Evolutionary conservation across 2,888 invertebrate species (phyloP).

Genomic region (Hanleya hanleyi): DNA sequence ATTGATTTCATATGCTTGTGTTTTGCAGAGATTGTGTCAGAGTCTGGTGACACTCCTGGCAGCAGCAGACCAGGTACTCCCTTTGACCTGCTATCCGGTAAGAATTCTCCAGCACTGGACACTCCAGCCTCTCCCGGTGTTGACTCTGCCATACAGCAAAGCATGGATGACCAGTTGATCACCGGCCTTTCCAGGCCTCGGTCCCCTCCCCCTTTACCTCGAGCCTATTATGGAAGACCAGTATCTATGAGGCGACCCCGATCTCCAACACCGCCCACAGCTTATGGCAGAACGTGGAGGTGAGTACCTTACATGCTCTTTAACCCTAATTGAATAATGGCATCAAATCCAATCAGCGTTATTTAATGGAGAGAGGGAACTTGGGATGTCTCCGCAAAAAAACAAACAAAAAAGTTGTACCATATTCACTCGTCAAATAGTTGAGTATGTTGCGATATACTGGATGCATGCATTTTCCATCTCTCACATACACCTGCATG

Average conservation of each 20-base stretch:
- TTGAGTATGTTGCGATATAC: no score
- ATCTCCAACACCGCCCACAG: neutral
- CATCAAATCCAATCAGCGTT: no score
- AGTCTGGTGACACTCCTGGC: neutral
- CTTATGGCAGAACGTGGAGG: neutral
- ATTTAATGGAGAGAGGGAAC: no score
- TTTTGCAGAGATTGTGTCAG: neutral
- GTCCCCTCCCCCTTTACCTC: neutral
- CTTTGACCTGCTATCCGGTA: neutral
- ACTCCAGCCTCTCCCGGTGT: neutral
- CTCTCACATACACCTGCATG: no score
- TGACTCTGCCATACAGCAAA: neutral
- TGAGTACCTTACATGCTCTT: no score
- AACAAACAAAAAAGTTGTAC: no score
- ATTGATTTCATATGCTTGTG: neutral
- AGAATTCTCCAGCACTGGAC: neutral
- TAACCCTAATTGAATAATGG: no score
- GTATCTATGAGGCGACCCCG: neutral
- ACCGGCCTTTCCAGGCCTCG: no score
- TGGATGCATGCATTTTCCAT: no score
- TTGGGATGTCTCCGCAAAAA: no score
- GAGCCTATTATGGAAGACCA: neutral
- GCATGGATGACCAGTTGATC: neutral
- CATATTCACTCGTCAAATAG: no score
- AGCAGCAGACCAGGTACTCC: neutral